Evolutionary conservation across 2,113 vertebrate genomes (phyloP).

Genomic region (Muntiacus reevesi): DNA sequence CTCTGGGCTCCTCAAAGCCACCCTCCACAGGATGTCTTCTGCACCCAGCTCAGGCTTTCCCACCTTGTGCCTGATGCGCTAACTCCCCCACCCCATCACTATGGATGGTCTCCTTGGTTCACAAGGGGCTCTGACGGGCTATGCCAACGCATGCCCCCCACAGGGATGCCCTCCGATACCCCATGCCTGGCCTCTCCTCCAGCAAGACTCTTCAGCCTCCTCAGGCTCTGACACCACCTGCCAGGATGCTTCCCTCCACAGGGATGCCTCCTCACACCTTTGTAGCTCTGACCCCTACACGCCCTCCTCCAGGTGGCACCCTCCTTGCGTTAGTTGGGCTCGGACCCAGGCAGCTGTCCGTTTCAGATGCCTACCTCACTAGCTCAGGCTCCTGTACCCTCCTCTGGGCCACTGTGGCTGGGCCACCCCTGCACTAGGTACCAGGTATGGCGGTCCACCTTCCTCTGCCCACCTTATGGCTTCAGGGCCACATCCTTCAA

Average conservation of each 20-base stretch:
- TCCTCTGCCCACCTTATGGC: background rate
- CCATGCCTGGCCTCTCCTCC: background rate
- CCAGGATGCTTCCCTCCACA: background rate
- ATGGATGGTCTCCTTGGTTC: background rate
- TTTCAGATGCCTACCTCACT: background rate
- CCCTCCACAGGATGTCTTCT: accelerated
- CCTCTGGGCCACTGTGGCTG: background rate
- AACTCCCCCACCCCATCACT: accelerated
- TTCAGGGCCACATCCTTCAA: background rate
- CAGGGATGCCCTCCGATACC: background rate
- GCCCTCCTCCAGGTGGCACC: background rate
- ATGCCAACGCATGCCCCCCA: background rate
- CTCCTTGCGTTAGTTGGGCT: background rate
- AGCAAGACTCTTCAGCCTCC: background rate
- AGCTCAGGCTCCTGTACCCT: background rate
- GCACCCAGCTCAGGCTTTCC: background rate
- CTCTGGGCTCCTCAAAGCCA: background rate
- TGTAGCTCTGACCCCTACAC: background rate
- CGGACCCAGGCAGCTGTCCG: background rate
- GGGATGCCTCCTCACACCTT: background rate
- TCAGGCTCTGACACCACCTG: background rate
- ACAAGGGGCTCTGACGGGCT: no score
- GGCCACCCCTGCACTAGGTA: background rate
- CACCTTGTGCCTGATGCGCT: background rate
- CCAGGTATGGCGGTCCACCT: background rate